Evolutionary conservation across 2,113 vertebrate genomes (phyloP).

Genomic region (Gobius niger): DNA sequence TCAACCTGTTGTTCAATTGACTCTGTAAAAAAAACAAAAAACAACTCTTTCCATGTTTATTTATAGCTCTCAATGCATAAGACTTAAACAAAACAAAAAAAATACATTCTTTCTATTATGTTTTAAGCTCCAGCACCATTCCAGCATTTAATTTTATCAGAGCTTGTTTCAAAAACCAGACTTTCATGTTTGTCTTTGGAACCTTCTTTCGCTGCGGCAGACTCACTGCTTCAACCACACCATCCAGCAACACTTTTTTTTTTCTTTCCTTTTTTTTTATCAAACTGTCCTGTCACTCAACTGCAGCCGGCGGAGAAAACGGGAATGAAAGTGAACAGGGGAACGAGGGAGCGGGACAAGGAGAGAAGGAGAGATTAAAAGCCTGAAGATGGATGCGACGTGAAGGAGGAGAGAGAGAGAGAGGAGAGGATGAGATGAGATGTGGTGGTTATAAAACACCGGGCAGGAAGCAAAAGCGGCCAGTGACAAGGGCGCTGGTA

Average conservation of each 20-base stretch:
- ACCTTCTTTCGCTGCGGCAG: conserved; percentile 25
- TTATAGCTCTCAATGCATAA: not conserved
- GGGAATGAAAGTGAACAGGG: conserved; percentile 22
- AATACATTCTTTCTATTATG: not conserved
- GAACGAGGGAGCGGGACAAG: not conserved
- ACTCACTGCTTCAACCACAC: conserved; percentile 34
- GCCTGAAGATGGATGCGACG: conserved; percentile 48
- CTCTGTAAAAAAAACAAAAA: no score
- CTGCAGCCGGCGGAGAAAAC: conserved; percentile 21
- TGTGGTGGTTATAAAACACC: conserved; percentile 1
- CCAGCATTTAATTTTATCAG: not conserved
- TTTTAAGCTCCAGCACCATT: not conserved
- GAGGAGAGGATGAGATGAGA: not conserved
- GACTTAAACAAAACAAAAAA: not conserved
- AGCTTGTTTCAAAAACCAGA: conserved; percentile 11
- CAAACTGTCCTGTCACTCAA: conserved; percentile 58
- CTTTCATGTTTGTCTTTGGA: conserved; percentile 44
- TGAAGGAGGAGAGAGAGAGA: conserved; percentile 16
- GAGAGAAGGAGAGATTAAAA: conserved; percentile 50
- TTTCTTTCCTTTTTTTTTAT: not conserved
- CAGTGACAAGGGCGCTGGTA: conserved; percentile 3
- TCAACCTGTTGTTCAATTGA: no score
- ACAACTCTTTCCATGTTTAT: no score
- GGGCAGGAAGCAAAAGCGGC: not conserved
- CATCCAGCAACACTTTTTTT: conserved; percentile 50